Percentiles rank a stretch among this genome's conserved stretches.
phyloP scores from a whole-genome alignment of 2,888 invertebrate species.

The Thera britannica region DNA sequence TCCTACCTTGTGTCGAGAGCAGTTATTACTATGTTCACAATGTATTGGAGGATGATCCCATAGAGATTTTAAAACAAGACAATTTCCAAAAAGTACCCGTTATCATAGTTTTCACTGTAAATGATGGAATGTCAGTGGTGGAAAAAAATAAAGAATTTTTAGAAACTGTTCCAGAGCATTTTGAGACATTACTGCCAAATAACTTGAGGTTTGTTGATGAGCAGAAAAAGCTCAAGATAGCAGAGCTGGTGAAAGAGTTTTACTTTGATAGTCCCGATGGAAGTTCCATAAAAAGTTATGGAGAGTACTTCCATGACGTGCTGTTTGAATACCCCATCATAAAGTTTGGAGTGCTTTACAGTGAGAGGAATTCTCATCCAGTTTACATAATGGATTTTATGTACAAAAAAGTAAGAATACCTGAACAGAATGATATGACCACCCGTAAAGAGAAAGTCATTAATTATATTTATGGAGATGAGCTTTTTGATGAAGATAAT shows the following conservation, averaged over 20 bases:
- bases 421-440: slow-evolving; percentile 17
- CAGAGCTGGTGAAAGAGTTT: slow-evolving; percentile 62
- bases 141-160: slow-evolving; percentile 49
- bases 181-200: slow-evolving; percentile 64
- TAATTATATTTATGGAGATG: slow-evolving; percentile 54
- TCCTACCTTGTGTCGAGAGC: slow-evolving; percentile 68
- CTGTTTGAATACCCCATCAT: slow-evolving; percentile 65
- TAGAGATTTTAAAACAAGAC: slow-evolving; percentile 53
- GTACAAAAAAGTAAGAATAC: slow-evolving; percentile 20
- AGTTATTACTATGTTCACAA: slow-evolving; percentile 44
- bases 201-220: slow-evolving; percentile 62
- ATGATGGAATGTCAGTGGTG: slow-evolving; percentile 50
- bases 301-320: slow-evolving; percentile 67
- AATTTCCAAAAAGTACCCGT: slow-evolving; percentile 62
- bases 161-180: slow-evolving; percentile 50
- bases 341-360: slow-evolving; percentile 62
- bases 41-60: slow-evolving; percentile 63
- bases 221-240: slow-evolving; percentile 52
- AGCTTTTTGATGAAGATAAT: slow-evolving; percentile 42
- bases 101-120: slow-evolving; percentile 59
- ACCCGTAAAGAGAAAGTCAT: slow-evolving; percentile 45
- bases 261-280: slow-evolving; percentile 58
- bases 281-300: slow-evolving; percentile 50
- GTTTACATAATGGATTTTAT: slow-evolving; percentile 67
- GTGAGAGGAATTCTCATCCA: slow-evolving; percentile 52